Evolutionary conservation across 37 sponge, comb jelly and placozoan species (phyloP), one percentile per base, ranked within the genome.

Genomic region (Eunapius fragilis): DNA sequence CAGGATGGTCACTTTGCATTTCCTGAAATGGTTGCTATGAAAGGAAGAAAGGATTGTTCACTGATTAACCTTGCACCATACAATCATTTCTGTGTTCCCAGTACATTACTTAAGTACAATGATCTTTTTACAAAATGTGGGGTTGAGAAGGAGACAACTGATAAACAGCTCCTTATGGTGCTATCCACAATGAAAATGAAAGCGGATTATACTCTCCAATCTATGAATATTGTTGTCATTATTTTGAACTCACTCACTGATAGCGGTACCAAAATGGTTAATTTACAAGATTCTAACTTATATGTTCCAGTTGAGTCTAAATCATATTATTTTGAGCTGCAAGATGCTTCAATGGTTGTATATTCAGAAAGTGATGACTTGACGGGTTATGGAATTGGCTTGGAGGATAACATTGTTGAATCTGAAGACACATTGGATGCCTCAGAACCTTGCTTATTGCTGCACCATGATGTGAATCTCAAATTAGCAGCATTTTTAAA

Each of bases 161-260:
- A 70, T n/a, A 11, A 33, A 1, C 91, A 90, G 71, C 81, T 90
- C 23, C n/a, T 90, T 25, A 75, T 72, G 0, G 77, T 86, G 0
- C 79, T 90, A 3, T 10, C 12, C 31, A 47, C 45, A 34, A 90
- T 90, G 41, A 41, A 41, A 41, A 6, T 9, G 41, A 41, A 41
- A 41, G 6, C 25, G 76, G 38, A 67, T 28, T 36, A n/a, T 69
- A 26, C 31, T 76, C 3, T 13, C 12, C 31, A 78, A 35, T 80
- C 84, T 2, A 85, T 85, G 90, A 31, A 36, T 3, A 84, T 80
- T 24, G 81, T 90, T 0, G 68, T 70, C 70, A 38, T 30, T 26
- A 90, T 90, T 28, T 75, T 90, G 25, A 80, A 90, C 74, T 90
- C 86, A 82, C 38, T 90, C 23, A 85, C 90, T 19, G 70, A 75